Evolutionary conservation across 2,113 vertebrate species (phyloP), one percentile per base, ranked within the genome.

Genomic region (Cochlearius cochlearius): DNA sequence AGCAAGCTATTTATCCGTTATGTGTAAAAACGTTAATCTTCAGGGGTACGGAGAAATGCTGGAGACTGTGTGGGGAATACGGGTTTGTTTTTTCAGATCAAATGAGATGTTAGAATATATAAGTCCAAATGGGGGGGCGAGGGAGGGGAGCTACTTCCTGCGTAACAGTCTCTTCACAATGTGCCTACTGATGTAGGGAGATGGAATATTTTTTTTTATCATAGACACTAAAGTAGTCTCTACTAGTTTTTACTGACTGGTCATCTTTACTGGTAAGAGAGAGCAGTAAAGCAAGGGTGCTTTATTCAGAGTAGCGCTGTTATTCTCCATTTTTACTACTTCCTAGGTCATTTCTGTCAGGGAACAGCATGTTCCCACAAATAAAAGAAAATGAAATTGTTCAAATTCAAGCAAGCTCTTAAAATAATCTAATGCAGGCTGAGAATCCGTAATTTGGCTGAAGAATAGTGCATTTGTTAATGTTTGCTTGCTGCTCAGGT

Each of bases 161-260:
- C 52, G 16, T 3, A 4, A 9, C 23, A 3, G 3, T 11, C 21
- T 25, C 29, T n/a, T n/a, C 25, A 14, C 18, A 7, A 4, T 5
- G 39, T 11, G 39, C 17, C 9, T 15, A 0, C 14, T 29, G 50
- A 8, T 9, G 32, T 4, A 18, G 52, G 12, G 21, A 9, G 43
- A 2, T 5, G 63, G 32, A 27, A 2, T 11, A 2, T 26, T 34
- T 50, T 14, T 7, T 43, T 15, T 43, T 43, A 2, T 18, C 22
- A 5, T 0, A 13, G 36, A 0, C 34, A 1, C 43, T 22, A 3
- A 21, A 30, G 23, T 5, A 23, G 53, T 8, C 43, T 7, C 34
- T 47, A 0, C 17, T 4, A 3, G 45, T 30, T 20, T 23, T 66
- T 29, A 8, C 30, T 29, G 22, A 2, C 26, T 4, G 58, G 4